These are phyloP conservation scores for Ictidomys tridecemlineatus DNA, from an alignment of 2,113 vertebrate species.

Conservation along the genomic window DNA sequence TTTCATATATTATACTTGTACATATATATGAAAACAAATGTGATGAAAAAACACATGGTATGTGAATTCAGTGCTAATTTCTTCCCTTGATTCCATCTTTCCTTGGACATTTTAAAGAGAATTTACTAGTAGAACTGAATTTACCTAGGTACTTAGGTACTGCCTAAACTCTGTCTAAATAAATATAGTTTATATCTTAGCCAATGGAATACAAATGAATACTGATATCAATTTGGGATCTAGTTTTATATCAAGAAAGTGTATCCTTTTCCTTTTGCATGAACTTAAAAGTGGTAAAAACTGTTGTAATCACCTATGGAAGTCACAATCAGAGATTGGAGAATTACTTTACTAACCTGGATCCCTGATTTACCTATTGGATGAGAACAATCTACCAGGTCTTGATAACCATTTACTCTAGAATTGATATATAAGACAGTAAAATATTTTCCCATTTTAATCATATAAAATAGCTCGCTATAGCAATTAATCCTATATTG, in stretches of 20 bases:
- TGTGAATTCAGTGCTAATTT: neutral
- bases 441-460: neutral
- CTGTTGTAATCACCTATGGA: neutral
- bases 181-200: neutral
- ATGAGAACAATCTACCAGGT: neutral
- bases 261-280: too few relatives aligned
- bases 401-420: neutral
- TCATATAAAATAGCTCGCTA: neutral
- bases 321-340: neutral
- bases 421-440: neutral
- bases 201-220: neutral
- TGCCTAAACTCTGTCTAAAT: neutral
- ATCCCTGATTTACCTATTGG: neutral
- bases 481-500: neutral
- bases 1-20: neutral
- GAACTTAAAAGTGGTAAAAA: neutral
- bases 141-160: neutral
- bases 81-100: neutral
- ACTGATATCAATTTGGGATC: neutral
- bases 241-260: neutral
- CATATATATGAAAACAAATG: neutral
- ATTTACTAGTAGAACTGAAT: neutral
- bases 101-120: neutral
- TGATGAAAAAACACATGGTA: neutral
- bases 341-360: neutral